A percentile compares a stretch with the other conserved stretches of the same genome.
Evolutionary conservation across 2,113 vertebrate genomes (phyloP).

Genomic region (Laterallus jamaicensis): DNA sequence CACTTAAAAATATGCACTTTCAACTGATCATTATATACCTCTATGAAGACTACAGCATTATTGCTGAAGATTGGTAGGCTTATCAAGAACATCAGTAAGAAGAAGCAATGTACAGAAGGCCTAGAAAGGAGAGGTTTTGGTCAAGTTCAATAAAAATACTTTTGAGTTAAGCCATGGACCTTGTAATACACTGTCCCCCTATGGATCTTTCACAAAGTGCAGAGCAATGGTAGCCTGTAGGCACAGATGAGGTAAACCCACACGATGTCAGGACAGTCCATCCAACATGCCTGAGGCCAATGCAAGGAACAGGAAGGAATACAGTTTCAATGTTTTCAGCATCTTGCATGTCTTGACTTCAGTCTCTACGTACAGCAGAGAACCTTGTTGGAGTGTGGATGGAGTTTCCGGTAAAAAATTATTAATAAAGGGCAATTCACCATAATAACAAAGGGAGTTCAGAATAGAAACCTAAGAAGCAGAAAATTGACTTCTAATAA

Average conservation of each 20-base stretch:
- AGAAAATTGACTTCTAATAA: no score
- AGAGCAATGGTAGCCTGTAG: neutral
- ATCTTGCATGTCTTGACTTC: neutral
- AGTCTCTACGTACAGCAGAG: neutral
- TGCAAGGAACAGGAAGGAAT: neutral
- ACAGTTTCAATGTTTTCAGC: neutral
- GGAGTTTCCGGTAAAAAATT: neutral
- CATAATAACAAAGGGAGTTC: neutral
- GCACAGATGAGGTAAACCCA: neutral
- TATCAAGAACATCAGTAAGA: neutral
- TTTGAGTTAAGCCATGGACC: neutral
- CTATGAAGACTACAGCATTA: neutral
- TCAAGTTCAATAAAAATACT: neutral
- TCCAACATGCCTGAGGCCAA: neutral
- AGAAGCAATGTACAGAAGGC: neutral
- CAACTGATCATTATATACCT: neutral
- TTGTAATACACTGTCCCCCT: neutral
- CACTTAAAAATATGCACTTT: neutral
- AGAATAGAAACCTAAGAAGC: neutral
- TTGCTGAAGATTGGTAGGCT: neutral
- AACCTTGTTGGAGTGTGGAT: neutral
- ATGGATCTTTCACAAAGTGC: fast-evolving
- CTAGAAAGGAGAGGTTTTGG: neutral
- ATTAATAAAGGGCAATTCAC: neutral
- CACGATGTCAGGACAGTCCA: neutral